Base-by-base conservation (phyloP, 2,888 invertebrate genomes). In the Callyntrura sp. region DNA sequence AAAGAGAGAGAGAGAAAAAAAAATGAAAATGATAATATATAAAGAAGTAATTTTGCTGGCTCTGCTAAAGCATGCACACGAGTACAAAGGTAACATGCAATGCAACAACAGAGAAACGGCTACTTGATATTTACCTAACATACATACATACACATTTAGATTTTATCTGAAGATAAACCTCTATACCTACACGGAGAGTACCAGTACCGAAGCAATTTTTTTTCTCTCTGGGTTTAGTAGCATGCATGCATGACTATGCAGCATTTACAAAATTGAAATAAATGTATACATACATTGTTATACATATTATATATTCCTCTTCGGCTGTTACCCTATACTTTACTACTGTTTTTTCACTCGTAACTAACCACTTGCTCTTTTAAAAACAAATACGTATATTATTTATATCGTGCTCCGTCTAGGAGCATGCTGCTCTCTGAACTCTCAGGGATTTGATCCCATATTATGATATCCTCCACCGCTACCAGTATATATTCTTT, bases 141-240 rank as follows among this genome's bases (percentile, higher is more conserved):
- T n/a, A 35, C 35, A 35, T 35, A 35, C 6, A 35, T 87, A 55
- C 87, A 87, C 87, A 87, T 87, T 87, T 87, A 87, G 87, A 87
- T 87, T 70, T 68, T 35, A 14, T 51, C 17, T 55, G n/a, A 20
- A 81, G 87, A 87, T 87, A 87, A 87, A 20, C 20, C 57, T 25
- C 28, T 25, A 65, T 25, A 60, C 17, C 6, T n/a, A n/a, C n/a
- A n/a, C n/a, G n/a, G n/a, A n/a, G n/a, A n/a, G 6, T 35, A 35
- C 35, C 35, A 4, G 6, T 35, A 35, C 35, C 35, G 6, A 35
- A 35, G 35, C 35, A 35, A 35, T 35, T 35, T 35, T 6, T 35
- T 35, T 6, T 35, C 35, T 35, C 35, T 73, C 73, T 73, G 17
- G 68, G 23, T 73, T 35, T 35, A 35, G 35, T 35, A 35, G 35